phyloP scores from a whole-genome alignment of 2,113 vertebrate genomes.

The Andinoacara biseriatus region DNA sequence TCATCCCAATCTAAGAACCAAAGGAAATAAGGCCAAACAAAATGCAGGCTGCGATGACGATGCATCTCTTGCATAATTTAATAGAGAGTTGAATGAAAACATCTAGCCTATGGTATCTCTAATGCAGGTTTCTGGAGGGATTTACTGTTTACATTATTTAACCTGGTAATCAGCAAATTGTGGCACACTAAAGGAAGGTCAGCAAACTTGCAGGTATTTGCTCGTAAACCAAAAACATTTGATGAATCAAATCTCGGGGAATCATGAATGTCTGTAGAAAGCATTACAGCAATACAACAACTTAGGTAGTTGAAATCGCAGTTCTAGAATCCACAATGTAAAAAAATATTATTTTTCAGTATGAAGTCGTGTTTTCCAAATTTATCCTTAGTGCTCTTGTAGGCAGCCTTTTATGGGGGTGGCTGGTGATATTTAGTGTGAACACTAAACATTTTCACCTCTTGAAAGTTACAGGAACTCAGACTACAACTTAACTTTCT shows the following conservation, averaged over 20 bases:
- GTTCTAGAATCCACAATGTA: not conserved
- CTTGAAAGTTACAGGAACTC: not conserved
- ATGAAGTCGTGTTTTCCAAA: not conserved
- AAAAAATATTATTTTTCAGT: not conserved
- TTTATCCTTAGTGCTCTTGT: not conserved
- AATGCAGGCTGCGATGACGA: not conserved
- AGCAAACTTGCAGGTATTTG: not conserved
- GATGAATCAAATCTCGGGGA: not conserved
- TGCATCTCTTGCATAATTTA: not conserved
- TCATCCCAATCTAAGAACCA: not conserved
- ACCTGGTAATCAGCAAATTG: not conserved
- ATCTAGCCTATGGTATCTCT: not conserved
- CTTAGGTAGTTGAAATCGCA: not conserved
- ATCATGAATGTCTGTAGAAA: not conserved
- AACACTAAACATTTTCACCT: not conserved
- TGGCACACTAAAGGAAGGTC: not conserved
- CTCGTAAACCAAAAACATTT: not conserved
- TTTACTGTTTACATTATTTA: not conserved
- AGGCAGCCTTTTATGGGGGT: not conserved
- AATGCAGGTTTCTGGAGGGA: too few relatives aligned
- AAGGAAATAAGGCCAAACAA: not conserved
- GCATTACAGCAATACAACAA: not conserved
- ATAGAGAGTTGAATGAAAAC: not conserved
- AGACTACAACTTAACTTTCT: not conserved
- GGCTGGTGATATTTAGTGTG: not conserved